Base-by-base conservation (phyloP, 1,140 invertebrate genomes). In the Bactericera cockerelli region DNA sequence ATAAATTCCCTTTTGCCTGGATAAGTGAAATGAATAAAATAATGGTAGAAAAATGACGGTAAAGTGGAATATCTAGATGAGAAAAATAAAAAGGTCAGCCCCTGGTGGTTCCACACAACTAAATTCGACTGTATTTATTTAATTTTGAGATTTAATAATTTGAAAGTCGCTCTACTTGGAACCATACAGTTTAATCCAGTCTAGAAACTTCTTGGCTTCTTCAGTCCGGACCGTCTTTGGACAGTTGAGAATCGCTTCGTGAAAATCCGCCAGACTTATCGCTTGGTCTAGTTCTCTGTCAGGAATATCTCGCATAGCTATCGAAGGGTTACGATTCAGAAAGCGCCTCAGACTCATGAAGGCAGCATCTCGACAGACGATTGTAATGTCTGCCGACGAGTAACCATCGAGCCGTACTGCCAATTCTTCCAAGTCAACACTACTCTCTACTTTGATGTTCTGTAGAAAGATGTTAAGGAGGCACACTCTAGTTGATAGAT, bases 301-400 rank as follows among this genome's bases (percentile, higher is more conserved):
- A 10, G 33, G 33, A 36, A 36, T 10, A 36, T 36, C 33, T 36
- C 16, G 10, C 33, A 36, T 36, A 36, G 33, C 33, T 36, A 36
- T 36, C 10, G 10, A 11, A 11, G 33, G 33, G 16, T 36, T 10
- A 11, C 33, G 33, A 36, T 36, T 36, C 33, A 36, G 10, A 36
- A 11, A 36, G 10, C 33, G 33, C 16, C 33, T 36, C 16, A 36
- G 16, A 36, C 16, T 36, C 33, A 36, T 36, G 33, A 36, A 36
- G 10, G 33, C 33, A 16, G 13, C 54, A 53, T 63, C 76, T 75
- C 77, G 69, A 70, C 77, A 80, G n/a, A 80, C 77, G 67, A 75
- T 77, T 6, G 77, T 78, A 49, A 80, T 79, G 66, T 80, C 78
- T 42, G 78, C 74, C 3, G 79, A 78, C 14, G 79, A 80, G 67